Percentiles rank a stretch among this genome's conserved stretches.
These are phyloP conservation scores for Spongia lamella DNA, from an alignment of 37 sponge, comb jelly and placozoan genomes.

Conservation along the genomic window DNA sequence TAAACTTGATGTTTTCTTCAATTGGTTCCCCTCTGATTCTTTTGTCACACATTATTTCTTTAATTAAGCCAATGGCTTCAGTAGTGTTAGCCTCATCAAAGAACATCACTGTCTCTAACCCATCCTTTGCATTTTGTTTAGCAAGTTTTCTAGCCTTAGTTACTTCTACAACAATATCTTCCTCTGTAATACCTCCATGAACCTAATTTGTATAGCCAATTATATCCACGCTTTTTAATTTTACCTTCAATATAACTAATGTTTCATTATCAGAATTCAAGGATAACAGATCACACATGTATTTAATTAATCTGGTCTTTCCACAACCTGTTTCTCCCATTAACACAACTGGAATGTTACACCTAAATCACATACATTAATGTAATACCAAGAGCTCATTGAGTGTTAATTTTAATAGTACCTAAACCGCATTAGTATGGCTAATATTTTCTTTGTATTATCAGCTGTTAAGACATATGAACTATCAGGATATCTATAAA, in stretches of 20 bases:
- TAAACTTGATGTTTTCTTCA: constrained; percentile 76
- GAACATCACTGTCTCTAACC: constrained; percentile 84
- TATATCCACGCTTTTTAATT: too few relatives aligned
- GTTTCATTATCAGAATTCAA: background rate
- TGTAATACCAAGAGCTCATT: too few relatives aligned
- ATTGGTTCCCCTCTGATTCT: constrained; percentile 76
- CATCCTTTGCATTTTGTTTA: constrained; percentile 22
- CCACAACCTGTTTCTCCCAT: constrained; percentile 98
- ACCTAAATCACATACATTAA: constrained; percentile 47
- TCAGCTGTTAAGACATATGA: too few relatives aligned
- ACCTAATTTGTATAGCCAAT: constrained; percentile 41
- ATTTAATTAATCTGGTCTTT: constrained; percentile 44
- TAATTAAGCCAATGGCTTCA: constrained; percentile 90
- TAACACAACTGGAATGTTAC: constrained; percentile 85
- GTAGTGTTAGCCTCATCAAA: constrained; percentile 99
- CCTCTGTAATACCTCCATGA: constrained; percentile 85
- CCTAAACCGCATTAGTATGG: too few relatives aligned
- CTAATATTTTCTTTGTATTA: too few relatives aligned
- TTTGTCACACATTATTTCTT: constrained; percentile 97
- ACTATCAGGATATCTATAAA: constrained; percentile 20
- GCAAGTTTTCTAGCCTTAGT: constrained; percentile 65
- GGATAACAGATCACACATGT: constrained; percentile 49
- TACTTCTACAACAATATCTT: constrained; percentile 50
- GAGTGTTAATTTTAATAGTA: too few relatives aligned
- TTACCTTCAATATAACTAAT: constrained; percentile 67